Evolutionary conservation across 2,888 invertebrate species (phyloP).

Genomic region (Pseudeuparius sepicola): DNA sequence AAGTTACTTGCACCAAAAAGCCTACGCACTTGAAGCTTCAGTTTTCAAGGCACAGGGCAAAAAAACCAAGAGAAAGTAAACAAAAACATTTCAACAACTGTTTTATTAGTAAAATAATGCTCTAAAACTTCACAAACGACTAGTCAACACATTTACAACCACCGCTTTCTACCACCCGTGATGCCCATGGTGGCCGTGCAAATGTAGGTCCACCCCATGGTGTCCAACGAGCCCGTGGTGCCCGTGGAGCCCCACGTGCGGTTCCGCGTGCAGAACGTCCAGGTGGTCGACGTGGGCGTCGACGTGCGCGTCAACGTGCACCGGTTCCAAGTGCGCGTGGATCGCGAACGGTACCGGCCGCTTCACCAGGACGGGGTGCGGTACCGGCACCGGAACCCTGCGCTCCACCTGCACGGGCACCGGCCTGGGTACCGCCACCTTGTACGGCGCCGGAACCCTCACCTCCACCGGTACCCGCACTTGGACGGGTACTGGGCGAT

Average conservation of each 20-base stretch:
- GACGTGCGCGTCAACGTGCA: constrained; percentile 13
- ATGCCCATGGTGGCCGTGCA: too few species aligned
- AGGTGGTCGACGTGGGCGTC: constrained; percentile 11
- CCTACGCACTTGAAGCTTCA: too few species aligned
- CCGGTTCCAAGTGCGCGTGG: constrained; percentile 23
- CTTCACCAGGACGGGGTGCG: constrained; percentile 27
- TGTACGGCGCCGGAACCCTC: constrained; percentile 32
- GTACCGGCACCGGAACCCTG: constrained; percentile 38
- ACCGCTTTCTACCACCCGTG: too few species aligned
- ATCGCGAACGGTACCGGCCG: constrained; percentile 24
- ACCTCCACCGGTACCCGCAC: constrained; percentile 32
- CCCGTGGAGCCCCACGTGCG: constrained; percentile 4
- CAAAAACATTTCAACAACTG: too few species aligned
- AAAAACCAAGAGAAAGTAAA: too few species aligned
- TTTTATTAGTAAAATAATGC: too few species aligned
- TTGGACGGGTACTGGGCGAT: constrained; percentile 23
- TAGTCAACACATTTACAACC: too few species aligned
- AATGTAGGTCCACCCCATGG: too few species aligned
- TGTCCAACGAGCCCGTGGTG: too few species aligned
- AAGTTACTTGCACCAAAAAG: too few species aligned
- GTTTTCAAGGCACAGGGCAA: too few species aligned
- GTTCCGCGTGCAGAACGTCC: constrained; percentile 2
- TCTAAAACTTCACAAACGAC: too few species aligned
- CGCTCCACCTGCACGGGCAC: constrained; percentile 42
- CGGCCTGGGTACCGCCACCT: constrained; percentile 36